Evolutionary conservation across 1,140 invertebrate genomes (phyloP).

Genomic region (Prorops nasuta): DNA sequence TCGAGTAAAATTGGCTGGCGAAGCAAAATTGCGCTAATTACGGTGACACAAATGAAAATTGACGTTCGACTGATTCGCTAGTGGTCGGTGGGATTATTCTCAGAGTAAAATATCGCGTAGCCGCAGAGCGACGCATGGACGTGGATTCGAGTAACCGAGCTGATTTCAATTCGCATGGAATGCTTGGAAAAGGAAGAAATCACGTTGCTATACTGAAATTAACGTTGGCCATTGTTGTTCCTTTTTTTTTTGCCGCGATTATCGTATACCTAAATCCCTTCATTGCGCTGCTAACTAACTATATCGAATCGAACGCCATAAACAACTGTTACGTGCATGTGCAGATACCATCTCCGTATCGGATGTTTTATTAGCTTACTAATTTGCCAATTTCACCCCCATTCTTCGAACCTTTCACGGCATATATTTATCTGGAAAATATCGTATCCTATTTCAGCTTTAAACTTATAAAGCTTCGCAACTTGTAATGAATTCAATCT

Average conservation of each 20-base stretch:
- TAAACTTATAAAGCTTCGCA: no score
- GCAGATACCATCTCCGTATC: no score
- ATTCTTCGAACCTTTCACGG: no score
- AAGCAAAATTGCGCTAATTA: conserved; percentile 17
- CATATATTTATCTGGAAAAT: no score
- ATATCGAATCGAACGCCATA: no score
- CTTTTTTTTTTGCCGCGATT: conserved; percentile 12
- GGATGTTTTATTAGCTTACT: no score
- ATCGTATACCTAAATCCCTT: conserved; percentile 3
- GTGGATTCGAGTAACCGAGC: conserved; percentile 20
- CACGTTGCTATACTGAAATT: conserved; percentile 9
- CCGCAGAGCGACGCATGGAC: conserved; percentile 11
- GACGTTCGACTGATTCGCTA: conserved; percentile 5
- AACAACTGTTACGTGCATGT: no score
- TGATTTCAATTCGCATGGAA: conserved; percentile 17
- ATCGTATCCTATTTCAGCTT: no score
- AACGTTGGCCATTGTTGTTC: conserved; percentile 16
- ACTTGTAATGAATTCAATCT: no score
- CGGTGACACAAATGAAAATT: conserved; percentile 24
- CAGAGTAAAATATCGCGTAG: conserved; percentile 19
- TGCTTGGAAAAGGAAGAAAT: conserved; percentile 3
- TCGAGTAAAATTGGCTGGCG: no score
- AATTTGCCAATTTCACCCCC: no score
- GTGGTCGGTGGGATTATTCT: conserved; percentile 12
- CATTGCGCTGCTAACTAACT: no score